Evolutionary conservation across 2,888 invertebrate genomes (phyloP).

Genomic region (Blastobasis lacticolella): DNA sequence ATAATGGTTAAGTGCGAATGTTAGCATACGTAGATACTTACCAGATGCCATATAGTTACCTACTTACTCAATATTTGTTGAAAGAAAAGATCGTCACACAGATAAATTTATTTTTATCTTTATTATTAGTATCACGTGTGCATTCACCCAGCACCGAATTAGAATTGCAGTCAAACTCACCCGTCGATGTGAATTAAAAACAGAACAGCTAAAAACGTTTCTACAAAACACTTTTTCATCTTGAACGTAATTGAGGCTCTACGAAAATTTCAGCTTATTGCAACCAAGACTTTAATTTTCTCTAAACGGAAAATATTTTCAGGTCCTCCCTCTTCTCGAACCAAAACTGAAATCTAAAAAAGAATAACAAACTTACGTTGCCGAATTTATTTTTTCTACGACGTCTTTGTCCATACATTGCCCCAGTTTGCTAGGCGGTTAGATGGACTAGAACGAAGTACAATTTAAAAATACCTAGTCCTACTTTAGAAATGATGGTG

Average conservation of each 20-base stretch:
- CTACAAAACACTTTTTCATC: slow-evolving; percentile 7
- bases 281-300: too few relatives aligned
- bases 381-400: slow-evolving; percentile 50
- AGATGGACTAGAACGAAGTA: slow-evolving; percentile 8
- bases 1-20: too few relatives aligned
- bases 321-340: not conserved
- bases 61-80: too few relatives aligned
- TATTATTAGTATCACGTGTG: too few relatives aligned
- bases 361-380: slow-evolving; percentile 43
- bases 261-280: too few relatives aligned
- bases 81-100: too few relatives aligned
- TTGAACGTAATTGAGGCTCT: not conserved
- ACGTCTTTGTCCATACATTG: slow-evolving; percentile 76
- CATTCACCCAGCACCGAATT: slow-evolving; percentile 3
- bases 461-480: slow-evolving; percentile 8
- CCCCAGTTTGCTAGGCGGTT: slow-evolving; percentile 64
- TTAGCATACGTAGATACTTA: too few relatives aligned
- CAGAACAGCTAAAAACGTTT: slow-evolving; percentile 3
- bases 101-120: too few relatives aligned
- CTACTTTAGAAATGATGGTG: not conserved
- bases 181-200: slow-evolving; percentile 9
- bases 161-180: slow-evolving; percentile 12
- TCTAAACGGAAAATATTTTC: too few relatives aligned
- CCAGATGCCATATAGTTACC: too few relatives aligned
- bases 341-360: not conserved